Evolutionary conservation across 2,797 vertebrate species (phyloP).

Genomic region (Cygnus olor): DNA sequence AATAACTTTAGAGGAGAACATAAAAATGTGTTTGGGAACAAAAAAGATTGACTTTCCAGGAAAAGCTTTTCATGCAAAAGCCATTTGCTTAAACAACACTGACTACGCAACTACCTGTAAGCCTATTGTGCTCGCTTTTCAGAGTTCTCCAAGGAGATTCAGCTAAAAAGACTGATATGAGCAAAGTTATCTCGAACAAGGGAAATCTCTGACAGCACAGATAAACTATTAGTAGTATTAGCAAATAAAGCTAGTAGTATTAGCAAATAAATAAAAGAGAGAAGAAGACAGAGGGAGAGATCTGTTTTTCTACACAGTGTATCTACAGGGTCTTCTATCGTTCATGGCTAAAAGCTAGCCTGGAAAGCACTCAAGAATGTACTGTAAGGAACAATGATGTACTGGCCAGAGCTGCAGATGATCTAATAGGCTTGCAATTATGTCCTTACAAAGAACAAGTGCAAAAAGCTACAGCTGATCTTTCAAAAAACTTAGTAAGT

Average conservation of each 20-base stretch:
- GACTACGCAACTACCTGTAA: constrained; percentile 27
- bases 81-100: background rate
- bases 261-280: constrained; percentile 16
- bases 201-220: background rate
- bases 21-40: constrained; percentile 29
- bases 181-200: background rate
- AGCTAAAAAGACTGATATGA: background rate
- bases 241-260: background rate
- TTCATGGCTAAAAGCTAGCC: background rate
- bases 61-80: constrained; percentile 33
- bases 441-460: constrained; percentile 15
- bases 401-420: constrained; percentile 8
- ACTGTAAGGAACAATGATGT: background rate
- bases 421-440: constrained; percentile 31
- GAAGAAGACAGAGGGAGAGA: background rate
- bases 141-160: background rate
- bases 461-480: background rate
- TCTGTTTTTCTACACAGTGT: background rate
- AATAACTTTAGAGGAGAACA: constrained; percentile 50
- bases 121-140: background rate
- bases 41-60: constrained; percentile 24
- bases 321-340: background rate
- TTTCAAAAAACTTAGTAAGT: background rate
- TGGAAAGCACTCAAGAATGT: constrained; percentile 12
- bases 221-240: background rate